Conservation (phyloP, 2,888 invertebrate species). For the Apeira syringaria region DNA sequence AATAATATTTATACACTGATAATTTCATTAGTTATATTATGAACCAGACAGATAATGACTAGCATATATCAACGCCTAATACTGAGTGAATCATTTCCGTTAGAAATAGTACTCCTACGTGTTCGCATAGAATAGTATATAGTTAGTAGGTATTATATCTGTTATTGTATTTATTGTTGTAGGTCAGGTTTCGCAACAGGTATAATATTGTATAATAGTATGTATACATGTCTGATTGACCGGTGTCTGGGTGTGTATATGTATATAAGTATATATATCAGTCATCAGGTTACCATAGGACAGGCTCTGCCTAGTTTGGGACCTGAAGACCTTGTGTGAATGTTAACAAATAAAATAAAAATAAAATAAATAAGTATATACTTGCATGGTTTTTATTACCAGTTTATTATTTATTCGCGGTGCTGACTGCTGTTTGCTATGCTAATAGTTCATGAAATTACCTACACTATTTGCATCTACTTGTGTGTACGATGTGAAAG, state of each 20-base stretch:
- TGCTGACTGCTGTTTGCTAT: slow-evolving; percentile 9
- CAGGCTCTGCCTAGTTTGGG: no score
- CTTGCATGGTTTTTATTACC: slow-evolving; percentile 1
- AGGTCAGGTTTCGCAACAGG: slow-evolving; percentile 55
- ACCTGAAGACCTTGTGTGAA: no score
- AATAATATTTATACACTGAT: neutral
- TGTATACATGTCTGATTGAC: no score
- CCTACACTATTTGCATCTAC: slow-evolving; percentile 5
- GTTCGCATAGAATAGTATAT: slow-evolving; percentile 10
- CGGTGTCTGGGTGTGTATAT: no score
- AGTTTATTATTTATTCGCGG: slow-evolving; percentile 7
- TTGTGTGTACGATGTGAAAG: no score
- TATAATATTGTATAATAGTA: slow-evolving; percentile 4
- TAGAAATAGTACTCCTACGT: slow-evolving; percentile 31
- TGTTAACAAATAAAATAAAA: no score
- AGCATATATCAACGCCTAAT: neutral
- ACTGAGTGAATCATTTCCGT: slow-evolving; percentile 36
- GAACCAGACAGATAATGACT: neutral
- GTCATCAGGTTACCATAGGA: no score
- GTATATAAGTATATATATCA: no score
- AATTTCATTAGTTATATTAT: neutral
- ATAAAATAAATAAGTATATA: no score
- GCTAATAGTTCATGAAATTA: slow-evolving; percentile 10
- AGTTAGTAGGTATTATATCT: slow-evolving; percentile 8
- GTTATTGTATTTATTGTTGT: slow-evolving; percentile 37